Conservation (phyloP, 2,113 vertebrate species). For the Corvus hawaiiensis region DNA sequence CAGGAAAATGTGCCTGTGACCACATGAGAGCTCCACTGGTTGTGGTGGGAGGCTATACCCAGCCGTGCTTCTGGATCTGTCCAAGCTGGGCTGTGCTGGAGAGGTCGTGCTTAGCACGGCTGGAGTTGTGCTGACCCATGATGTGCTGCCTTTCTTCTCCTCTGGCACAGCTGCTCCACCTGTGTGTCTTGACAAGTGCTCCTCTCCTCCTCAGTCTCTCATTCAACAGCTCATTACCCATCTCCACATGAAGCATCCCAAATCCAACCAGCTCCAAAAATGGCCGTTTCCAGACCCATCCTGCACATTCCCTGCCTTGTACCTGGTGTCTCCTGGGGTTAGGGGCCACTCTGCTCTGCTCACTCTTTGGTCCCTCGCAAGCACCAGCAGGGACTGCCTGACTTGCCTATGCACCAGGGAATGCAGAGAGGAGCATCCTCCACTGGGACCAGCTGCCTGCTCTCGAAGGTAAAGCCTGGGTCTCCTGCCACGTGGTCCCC, state of each 20-base stretch:
- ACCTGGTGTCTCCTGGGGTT: not conserved
- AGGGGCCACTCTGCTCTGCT: not conserved
- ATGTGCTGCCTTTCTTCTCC: not conserved
- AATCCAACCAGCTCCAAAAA: not conserved
- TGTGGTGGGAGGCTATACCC: not conserved
- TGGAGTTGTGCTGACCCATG: not conserved
- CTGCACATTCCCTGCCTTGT: not conserved
- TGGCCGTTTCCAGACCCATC: not conserved
- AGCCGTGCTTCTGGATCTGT: rapidly evolving
- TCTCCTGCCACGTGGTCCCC: not conserved
- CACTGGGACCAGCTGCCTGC: not conserved
- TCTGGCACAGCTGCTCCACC: not conserved
- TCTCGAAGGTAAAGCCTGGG: not conserved
- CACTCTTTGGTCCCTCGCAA: not conserved
- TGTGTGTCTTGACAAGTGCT: not conserved
- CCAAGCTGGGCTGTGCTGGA: not conserved
- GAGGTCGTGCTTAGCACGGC: not conserved
- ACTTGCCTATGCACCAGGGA: not conserved
- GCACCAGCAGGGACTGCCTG: not conserved
- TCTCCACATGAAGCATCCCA: not conserved
- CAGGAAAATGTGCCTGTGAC: not conserved
- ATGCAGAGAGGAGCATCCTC: not conserved
- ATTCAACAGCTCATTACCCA: not conserved
- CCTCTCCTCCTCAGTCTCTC: not conserved
- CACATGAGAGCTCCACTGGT: not conserved